Percentiles rank a stretch among this genome's conserved stretches.
phyloP scores from a whole-genome alignment of 2,797 vertebrate species.

The Lepus townsendii region DNA sequence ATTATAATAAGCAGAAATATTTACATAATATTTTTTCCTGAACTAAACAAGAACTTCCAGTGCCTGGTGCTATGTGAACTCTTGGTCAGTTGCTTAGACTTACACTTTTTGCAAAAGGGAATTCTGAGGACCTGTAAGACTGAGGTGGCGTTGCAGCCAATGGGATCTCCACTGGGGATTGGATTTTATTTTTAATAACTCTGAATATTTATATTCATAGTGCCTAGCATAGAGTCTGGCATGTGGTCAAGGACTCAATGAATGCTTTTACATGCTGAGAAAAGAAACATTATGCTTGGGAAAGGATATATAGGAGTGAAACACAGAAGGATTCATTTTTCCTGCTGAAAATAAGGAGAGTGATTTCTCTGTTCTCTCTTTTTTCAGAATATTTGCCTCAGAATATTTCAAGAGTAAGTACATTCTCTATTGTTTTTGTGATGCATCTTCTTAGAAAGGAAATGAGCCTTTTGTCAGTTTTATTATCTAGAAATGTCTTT shows the following conservation, averaged over 20 bases:
- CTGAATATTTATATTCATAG: background rate
- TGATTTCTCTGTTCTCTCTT: background rate
- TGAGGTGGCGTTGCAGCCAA: background rate
- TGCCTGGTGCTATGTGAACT: background rate
- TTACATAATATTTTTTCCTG: background rate
- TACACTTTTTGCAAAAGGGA: background rate
- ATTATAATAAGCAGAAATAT: background rate
- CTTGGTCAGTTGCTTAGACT: background rate
- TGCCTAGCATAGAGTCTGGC: background rate
- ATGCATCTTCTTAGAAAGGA: background rate
- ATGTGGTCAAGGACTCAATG: background rate
- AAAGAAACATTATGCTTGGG: background rate
- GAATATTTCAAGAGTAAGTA: background rate
- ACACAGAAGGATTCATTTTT: background rate
- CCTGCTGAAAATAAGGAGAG: background rate
- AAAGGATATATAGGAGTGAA: background rate
- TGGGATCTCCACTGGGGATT: background rate
- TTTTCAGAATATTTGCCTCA: background rate
- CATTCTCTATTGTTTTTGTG: background rate
- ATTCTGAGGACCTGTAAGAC: background rate
- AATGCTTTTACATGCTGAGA: background rate
- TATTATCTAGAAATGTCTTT: background rate
- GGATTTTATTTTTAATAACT: background rate
- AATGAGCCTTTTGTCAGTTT: conserved; percentile 1
- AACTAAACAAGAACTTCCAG: background rate